Evolutionary conservation across 1,140 invertebrate genomes (phyloP).

Genomic region (roundworm (Caenorhabditis elegans)): DNA sequence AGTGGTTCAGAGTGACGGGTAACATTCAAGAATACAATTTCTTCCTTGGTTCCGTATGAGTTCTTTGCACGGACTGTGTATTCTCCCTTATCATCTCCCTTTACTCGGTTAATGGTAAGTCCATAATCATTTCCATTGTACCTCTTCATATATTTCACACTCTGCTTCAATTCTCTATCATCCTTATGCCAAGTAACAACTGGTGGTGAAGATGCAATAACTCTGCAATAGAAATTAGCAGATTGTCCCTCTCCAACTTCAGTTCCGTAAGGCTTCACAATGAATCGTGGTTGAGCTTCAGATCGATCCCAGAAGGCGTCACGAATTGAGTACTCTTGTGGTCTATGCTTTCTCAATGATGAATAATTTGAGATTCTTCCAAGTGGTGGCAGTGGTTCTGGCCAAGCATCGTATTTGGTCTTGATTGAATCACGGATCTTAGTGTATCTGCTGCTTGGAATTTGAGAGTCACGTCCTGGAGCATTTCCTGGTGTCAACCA

Average conservation of each 20-base stretch:
- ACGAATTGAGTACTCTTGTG: slow-evolving; percentile 93
- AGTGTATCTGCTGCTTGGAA: slow-evolving; percentile 80
- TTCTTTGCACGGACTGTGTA: slow-evolving; percentile 96
- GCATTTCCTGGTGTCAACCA: slow-evolving; percentile 84
- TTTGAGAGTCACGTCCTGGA: slow-evolving; percentile 70
- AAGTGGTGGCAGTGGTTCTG: slow-evolving; percentile 86
- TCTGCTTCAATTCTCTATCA: slow-evolving; percentile 88
- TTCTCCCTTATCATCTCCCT: slow-evolving; percentile 90
- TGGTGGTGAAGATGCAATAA: slow-evolving; percentile 88
- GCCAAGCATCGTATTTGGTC: slow-evolving; percentile 77
- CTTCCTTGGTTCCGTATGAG: slow-evolving; percentile 92
- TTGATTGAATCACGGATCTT: slow-evolving; percentile 84
- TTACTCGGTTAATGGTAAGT: slow-evolving; percentile 92
- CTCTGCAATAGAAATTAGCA: slow-evolving; percentile 92
- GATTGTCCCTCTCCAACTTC: slow-evolving; percentile 95
- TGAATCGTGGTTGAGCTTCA: slow-evolving; percentile 94
- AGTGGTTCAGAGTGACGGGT: slow-evolving; percentile 75
- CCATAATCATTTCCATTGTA: slow-evolving; percentile 93
- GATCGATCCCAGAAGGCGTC: slow-evolving; percentile 84
- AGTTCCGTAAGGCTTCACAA: slow-evolving; percentile 89
- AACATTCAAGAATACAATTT: slow-evolving; percentile 94
- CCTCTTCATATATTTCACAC: slow-evolving; percentile 98
- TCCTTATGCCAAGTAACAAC: slow-evolving; percentile 90
- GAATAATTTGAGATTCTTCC: slow-evolving; percentile 95
- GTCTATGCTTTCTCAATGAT: slow-evolving; percentile 88